Percentiles rank a stretch among this genome's conserved stretches.
These are phyloP conservation scores for Lerista edwardsae DNA, from an alignment of 2,797 vertebrate species.

Conservation along the genomic window DNA sequence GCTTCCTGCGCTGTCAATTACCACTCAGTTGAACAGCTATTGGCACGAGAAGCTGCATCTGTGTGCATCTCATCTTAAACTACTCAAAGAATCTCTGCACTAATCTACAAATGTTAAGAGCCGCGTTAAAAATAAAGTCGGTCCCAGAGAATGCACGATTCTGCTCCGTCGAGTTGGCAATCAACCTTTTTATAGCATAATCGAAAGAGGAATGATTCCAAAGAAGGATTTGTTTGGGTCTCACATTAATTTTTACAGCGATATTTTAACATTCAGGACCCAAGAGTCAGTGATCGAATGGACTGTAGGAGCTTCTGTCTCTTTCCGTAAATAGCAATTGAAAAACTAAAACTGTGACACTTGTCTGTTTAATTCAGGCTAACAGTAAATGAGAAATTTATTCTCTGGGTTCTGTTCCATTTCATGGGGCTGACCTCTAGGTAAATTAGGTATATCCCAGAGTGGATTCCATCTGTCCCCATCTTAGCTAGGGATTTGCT, in stretches of 20 bases:
- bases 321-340: neutral
- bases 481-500: neutral
- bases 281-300: neutral
- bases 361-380: neutral
- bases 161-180: neutral
- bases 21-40: neutral
- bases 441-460: too few species aligned
- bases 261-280: constrained; percentile 8
- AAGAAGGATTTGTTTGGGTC: constrained; percentile 7
- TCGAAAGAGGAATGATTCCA: neutral
- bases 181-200: neutral
- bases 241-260: neutral
- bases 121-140: neutral
- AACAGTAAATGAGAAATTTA: neutral
- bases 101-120: neutral
- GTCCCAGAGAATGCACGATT: neutral
- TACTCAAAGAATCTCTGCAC: neutral
- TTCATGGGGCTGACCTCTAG: too few species aligned
- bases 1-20: neutral
- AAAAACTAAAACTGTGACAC: neutral
- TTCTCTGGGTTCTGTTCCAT: neutral
- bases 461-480: neutral
- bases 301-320: too few species aligned
- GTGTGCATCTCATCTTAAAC: neutral
- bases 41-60: neutral